A percentile compares a stretch with the other conserved stretches of the same genome.
These are phyloP conservation scores for Apaloderma vittatum DNA, from an alignment of 2,113 vertebrate species.

Conservation along the genomic window DNA sequence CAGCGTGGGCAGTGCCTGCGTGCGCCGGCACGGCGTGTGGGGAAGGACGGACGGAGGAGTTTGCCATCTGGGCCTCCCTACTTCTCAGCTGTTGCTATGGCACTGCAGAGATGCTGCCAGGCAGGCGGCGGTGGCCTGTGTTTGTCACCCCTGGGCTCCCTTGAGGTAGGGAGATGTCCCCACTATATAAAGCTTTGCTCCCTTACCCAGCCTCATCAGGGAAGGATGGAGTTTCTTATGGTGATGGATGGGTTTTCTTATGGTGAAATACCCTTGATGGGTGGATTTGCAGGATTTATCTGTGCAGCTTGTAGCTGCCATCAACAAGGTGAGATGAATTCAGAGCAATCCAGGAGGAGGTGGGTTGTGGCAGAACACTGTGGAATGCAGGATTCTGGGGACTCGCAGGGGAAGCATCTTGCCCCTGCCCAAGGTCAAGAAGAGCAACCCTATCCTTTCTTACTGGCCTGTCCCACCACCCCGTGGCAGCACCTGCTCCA, in stretches of 20 bases:
- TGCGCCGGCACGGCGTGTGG: background rate
- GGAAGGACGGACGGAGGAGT: constrained; percentile 64
- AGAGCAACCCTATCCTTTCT: background rate
- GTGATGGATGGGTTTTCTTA: too few relatives aligned
- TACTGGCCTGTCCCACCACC: background rate
- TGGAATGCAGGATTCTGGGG: background rate
- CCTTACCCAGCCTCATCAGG: background rate
- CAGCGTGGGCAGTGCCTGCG: constrained; percentile 32
- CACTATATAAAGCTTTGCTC: fast-evolving
- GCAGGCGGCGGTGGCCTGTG: background rate
- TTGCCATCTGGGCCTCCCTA: constrained; percentile 72
- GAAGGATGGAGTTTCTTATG: background rate
- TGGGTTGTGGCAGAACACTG: background rate
- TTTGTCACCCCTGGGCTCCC: constrained; percentile 45
- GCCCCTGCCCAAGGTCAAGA: background rate
- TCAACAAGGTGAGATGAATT: background rate
- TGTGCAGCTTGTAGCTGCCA: background rate
- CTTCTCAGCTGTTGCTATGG: constrained; percentile 70
- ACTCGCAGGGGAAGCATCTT: background rate
- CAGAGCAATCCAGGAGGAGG: background rate
- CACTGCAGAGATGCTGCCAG: constrained; percentile 61
- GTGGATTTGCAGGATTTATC: background rate
- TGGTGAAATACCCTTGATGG: fast-evolving
- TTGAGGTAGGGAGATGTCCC: background rate
- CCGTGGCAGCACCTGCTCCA: background rate